Percentiles rank a stretch among this genome's conserved stretches.
Evolutionary conservation across 2,888 invertebrate species (phyloP).

Genomic region (Amorpha juglandis): DNA sequence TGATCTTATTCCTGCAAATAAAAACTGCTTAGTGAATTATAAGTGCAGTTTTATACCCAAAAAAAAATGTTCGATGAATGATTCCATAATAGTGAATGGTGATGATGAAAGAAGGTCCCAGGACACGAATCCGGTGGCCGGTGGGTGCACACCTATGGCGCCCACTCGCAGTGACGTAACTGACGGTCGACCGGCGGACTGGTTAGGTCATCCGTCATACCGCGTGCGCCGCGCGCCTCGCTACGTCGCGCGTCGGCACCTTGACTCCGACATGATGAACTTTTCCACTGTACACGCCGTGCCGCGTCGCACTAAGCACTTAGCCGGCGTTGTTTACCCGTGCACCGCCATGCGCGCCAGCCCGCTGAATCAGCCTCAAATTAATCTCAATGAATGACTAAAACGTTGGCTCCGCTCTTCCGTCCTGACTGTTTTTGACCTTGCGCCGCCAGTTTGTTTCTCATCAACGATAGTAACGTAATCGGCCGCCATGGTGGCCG

Average conservation of each 20-base stretch:
- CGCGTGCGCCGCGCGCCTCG: constrained; percentile 36
- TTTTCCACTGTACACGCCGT: constrained; percentile 32
- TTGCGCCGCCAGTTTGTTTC: constrained; percentile 59
- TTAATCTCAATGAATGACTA: constrained; percentile 29
- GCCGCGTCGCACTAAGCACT: background rate
- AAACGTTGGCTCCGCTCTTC: constrained; percentile 40
- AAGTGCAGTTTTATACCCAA: no score
- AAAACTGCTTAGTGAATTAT: no score
- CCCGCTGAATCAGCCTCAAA: constrained; percentile 20
- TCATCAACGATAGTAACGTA: constrained; percentile 57
- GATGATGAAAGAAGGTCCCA: background rate
- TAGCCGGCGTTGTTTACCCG: constrained; percentile 15
- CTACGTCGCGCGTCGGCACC: constrained; percentile 35
- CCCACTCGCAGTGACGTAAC: constrained; percentile 33
- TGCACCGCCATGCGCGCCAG: background rate
- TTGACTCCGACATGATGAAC: constrained; percentile 47
- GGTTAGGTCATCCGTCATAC: constrained; percentile 29
- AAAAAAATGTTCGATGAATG: background rate
- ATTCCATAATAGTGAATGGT: background rate
- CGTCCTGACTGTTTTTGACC: constrained; percentile 51
- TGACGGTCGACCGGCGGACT: constrained; percentile 16
- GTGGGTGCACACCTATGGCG: constrained; percentile 24
- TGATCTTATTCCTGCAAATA: no score
- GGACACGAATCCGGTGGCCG: background rate
- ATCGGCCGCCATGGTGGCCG: constrained; percentile 52